Conservation (phyloP, 64 coral and sea anemone species). For the Actinia tenebrosa region DNA sequence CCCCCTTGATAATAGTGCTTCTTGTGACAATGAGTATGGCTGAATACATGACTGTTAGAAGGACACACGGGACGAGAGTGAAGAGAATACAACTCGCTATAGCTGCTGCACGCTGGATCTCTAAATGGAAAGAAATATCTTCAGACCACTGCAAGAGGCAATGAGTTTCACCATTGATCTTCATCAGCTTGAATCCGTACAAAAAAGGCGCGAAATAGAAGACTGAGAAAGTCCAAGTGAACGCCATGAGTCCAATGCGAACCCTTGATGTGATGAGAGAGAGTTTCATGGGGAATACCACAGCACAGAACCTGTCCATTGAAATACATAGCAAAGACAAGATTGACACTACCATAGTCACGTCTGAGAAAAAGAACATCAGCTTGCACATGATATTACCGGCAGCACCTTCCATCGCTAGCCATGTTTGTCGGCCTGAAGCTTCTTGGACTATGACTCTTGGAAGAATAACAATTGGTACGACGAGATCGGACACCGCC, state of each 20-base stretch:
- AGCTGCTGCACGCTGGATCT: not conserved
- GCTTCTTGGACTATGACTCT: conserved; percentile 14
- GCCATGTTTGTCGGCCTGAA: not conserved
- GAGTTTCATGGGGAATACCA: conserved; percentile 28
- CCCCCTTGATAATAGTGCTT: not conserved
- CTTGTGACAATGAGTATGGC: conserved; percentile 22
- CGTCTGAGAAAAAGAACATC: conserved; percentile 14
- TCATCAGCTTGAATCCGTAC: conserved; percentile 1
- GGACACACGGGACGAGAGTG: conserved; percentile 10
- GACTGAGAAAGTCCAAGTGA: not conserved
- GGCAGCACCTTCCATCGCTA: not conserved
- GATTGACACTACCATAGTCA: conserved; percentile 16
- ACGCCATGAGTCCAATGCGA: not conserved
- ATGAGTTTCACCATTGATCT: not conserved
- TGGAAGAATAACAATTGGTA: conserved; percentile 33
- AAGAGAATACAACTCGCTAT: conserved; percentile 19
- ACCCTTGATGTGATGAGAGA: conserved; percentile 11
- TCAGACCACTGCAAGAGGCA: conserved; percentile 3
- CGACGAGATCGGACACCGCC: conserved; percentile 18
- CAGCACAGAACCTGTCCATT: conserved; percentile 26
- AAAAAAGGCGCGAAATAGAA: conserved; percentile 11
- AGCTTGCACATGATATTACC: conserved; percentile 33
- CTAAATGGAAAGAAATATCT: not conserved
- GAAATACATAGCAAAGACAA: conserved; percentile 19
- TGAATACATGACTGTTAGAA: conserved; percentile 23